A percentile compares a stretch with the other conserved stretches of the same genome.
phyloP scores from a whole-genome alignment of 2,888 invertebrate genomes.

The Apamea anceps region DNA sequence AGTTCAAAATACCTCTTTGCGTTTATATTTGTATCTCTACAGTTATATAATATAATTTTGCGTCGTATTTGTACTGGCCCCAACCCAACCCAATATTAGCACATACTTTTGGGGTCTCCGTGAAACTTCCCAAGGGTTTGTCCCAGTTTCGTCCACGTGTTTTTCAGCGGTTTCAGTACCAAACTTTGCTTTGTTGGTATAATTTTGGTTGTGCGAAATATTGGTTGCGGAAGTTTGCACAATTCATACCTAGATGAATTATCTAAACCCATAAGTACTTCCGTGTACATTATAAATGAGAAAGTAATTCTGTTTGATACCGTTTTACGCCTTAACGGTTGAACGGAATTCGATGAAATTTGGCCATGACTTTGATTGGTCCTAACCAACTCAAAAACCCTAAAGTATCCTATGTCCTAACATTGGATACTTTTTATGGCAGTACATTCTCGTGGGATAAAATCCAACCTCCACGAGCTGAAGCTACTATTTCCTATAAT shows the following conservation, averaged over 20 bases:
- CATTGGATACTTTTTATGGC: too few relatives aligned
- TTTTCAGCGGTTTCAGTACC: conserved; percentile 26
- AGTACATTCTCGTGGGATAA: too few relatives aligned
- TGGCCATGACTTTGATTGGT: background rate
- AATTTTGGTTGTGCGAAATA: background rate
- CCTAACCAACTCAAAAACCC: background rate
- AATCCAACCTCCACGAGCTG: too few relatives aligned
- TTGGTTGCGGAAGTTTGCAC: background rate
- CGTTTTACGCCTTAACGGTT: background rate
- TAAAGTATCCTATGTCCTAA: too few relatives aligned
- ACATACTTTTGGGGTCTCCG: conserved; percentile 41
- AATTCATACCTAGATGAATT: background rate
- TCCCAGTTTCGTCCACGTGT: conserved; percentile 40
- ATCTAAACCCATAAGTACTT: background rate
- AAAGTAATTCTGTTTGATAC: background rate
- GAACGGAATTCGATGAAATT: background rate
- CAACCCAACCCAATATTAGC: conserved; percentile 41
- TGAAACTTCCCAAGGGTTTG: conserved; percentile 47
- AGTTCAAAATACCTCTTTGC: conserved; percentile 43
- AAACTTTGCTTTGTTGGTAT: conserved; percentile 23
- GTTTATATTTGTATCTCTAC: conserved; percentile 9
- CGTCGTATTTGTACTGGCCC: conserved; percentile 36
- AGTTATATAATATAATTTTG: conserved; percentile 26
- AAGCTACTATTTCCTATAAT: background rate
- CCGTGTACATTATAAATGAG: too few relatives aligned